Base-by-base conservation (phyloP, 1,140 invertebrate genomes). In the Papilio aristodemus region DNA sequence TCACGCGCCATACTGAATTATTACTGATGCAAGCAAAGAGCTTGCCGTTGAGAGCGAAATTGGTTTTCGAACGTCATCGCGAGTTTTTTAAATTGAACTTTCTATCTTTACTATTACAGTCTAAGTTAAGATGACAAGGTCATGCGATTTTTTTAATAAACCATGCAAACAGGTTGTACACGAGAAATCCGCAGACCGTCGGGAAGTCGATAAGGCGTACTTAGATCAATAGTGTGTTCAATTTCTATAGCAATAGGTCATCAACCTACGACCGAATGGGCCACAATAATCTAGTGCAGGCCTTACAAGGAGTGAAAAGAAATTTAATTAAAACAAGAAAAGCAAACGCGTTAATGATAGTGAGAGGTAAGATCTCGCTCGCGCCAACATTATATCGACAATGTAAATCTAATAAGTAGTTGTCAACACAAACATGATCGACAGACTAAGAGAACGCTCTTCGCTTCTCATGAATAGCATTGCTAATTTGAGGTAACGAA, bases 1-100 rank as follows among this genome's bases (percentile, higher is more conserved):
- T 84, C 81, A 83, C 84, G 83, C 84, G 86, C 79, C 76, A 69
- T 78, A 89, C 86, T 89, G 80, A 89, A 85, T 88, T 84, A 86
- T 86, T 85, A 75, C 80, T 71, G 75, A 77, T 67, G 76, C 76
- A 71, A 76, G 73, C 74, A 77, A 78, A 72, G 75, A 73, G 75
- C 71, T 74, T 75, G 71, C 71, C 76, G 77, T 79, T 60, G 81
- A 85, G 83, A 87, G 83, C 84, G 83, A 87, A 89, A 87, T 87
- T 84, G 77, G 74, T 87, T 86, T 85, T 75, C 58, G 75, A 82
- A 76, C 76, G 64, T 60, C 66, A 58, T 67, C 64, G 25, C 32
- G 14, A 25, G 71, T 74, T 67, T 71, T 69, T 37, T 32, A 32
- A 76, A 78, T 66, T 79, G 60, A 77, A 79, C 83, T 78, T 71